phyloP scores from a whole-genome alignment of 2,888 invertebrate species.

The Cetonia aurata region DNA sequence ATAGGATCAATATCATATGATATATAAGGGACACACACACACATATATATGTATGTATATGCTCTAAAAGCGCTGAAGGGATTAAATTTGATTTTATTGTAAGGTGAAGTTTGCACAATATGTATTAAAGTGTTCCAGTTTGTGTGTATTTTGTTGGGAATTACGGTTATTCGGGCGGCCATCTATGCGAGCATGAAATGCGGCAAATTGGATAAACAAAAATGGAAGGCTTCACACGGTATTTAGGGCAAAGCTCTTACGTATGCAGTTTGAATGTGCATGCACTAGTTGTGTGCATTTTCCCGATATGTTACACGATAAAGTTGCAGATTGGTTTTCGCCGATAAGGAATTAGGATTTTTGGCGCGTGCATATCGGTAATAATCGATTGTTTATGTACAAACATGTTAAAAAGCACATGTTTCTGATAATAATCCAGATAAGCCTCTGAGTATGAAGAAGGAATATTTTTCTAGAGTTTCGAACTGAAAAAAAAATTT shows the following conservation, averaged over 20 bases:
- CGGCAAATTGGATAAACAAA: constrained; percentile 44
- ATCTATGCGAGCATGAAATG: constrained; percentile 30
- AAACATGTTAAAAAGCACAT: constrained; percentile 24
- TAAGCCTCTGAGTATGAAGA: constrained; percentile 10
- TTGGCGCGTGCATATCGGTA: constrained; percentile 20
- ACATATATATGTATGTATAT: not conserved
- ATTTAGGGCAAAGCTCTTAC: constrained; percentile 37
- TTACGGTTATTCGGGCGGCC: constrained; percentile 15
- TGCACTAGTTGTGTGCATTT: constrained; percentile 10
- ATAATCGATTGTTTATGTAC: constrained; percentile 38
- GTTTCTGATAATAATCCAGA: constrained; percentile 32
- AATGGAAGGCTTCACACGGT: constrained; percentile 43
- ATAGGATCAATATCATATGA: constrained; percentile 37
- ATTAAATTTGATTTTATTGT: not conserved
- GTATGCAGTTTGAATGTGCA: constrained; percentile 5
- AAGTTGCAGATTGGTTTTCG: not conserved
- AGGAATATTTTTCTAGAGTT: not conserved
- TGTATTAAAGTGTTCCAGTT: no score
- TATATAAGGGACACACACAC: no score
- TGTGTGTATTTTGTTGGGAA: not conserved
- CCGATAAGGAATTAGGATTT: constrained; percentile 12
- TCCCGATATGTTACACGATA: no score
- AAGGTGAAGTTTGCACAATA: no score
- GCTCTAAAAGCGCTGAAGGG: not conserved
- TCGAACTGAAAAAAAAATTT: constrained; percentile 2